Base-by-base conservation (phyloP, 1,140 invertebrate genomes). In the Trialeurodes vaporariorum region DNA sequence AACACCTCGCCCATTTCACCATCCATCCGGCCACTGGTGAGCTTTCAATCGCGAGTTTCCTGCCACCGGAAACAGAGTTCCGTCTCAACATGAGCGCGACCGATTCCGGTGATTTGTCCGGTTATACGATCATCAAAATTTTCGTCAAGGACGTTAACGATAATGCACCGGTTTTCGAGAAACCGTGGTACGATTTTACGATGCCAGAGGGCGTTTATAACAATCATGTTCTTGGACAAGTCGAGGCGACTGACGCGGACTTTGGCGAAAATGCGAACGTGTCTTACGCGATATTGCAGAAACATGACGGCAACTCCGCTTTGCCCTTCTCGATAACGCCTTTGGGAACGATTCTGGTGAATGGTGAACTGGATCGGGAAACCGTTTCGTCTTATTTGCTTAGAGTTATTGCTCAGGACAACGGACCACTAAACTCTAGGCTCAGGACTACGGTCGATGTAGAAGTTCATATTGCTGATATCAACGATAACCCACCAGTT, bases 71-170 rank as follows among this genome's bases (percentile, higher is more conserved):
- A 74, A 85, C 83, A 0, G 86, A 91, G 73, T 89, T 94, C 71
- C 81, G 84, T 63, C 75, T 96, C 9, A 90, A 91, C 71, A 81
- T 95, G 0, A 83, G 86, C 0, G 92, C 90, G 0, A 81, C 80
- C 2, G 93, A 96, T 76, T 83, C 85, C 2, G 91, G 87, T 9
- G 86, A 85, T 0, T 76, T 93, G 0, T 83, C 81, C 63, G 87
- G 91, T 64, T 80, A 82, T 61, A 83, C 90, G 1, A 84, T 83
- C 49, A 78, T 95, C 0, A 83, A 87, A 64, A 78, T 86, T 59
- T 79, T 82, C 27, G 80, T 94, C 0, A 84, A 85, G 69, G 92
- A 95, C 77, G 83, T 93, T 0, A 96, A 96, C 74, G 88, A 95
- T 74, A 91, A 94, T 75, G 83, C 87, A 21, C 93, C 93, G 0